Base-by-base conservation (phyloP, 2,888 invertebrate species). In the Drosophila merina region DNA sequence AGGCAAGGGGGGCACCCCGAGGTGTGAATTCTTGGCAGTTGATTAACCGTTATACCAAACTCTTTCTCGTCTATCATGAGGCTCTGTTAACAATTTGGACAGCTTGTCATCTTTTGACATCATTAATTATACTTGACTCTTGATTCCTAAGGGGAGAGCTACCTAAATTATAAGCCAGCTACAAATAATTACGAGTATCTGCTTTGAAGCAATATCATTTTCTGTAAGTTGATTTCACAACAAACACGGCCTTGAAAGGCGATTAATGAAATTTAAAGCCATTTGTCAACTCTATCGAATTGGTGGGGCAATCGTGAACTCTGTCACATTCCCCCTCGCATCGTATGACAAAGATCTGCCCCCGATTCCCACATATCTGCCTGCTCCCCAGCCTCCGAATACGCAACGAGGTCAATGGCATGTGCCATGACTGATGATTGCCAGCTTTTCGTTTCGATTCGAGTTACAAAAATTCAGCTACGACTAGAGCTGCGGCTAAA, bases 351-450 rank as follows among this genome's bases (percentile, higher is more conserved):
- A 70, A 48, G 47, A 47, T 28, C 10, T 36, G 52, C 48, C 70
- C 57, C 25, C 14, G 9, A 40, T 57, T 14, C 36, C 62, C 55
- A 48, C 14, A 36, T 36, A 20, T 45, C 55, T 38, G 38, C 6
- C 55, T 38, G 38, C 6, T 36, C 71, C 26, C 59, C 62, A 76
- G 71, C 77, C 67, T 72, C 81, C 73, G 60, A 14, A 38, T 40
- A 78, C 79, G 73, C 86, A 86, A 78, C 76, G 81, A 80, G 82
- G 82, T 83, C 82, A 83, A 84, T 83, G 84, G 85, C 82, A 86
- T 77, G 68, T 60, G 75, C 72, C 51, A 28, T 60, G 62, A 70
- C 55, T 71, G 70, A 70, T 70, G 70, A 71, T 56, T 70, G 70
- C 62, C 71, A 69, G 64, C 64, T 64, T 64, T 64, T 64, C 66